A percentile compares a stretch with the other conserved stretches of the same genome.
phyloP scores from a whole-genome alignment of 2,888 invertebrate genomes.

The Heliconius erato region DNA sequence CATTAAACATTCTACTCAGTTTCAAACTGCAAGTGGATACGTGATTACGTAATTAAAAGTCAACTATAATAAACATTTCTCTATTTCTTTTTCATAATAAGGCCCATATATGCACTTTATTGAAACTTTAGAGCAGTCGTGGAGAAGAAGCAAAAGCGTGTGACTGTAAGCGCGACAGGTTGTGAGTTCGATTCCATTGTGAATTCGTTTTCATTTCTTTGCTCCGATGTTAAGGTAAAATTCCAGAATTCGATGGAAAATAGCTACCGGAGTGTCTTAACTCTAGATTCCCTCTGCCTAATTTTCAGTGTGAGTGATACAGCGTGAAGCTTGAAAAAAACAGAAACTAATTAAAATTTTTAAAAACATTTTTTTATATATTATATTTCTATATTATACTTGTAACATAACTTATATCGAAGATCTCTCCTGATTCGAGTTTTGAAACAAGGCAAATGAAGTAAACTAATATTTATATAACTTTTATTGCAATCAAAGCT shows the following conservation, averaged over 20 bases:
- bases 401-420: background rate
- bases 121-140: background rate
- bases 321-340: background rate
- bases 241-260: background rate
- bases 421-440: background rate
- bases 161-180: background rate
- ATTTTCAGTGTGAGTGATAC: background rate
- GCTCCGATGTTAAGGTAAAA: no score
- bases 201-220: background rate
- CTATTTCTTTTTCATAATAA: background rate
- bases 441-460: background rate
- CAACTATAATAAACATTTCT: background rate
- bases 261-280: background rate
- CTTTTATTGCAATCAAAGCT: constrained; percentile 8
- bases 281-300: background rate
- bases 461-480: background rate
- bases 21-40: constrained; percentile 36
- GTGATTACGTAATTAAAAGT: constrained; percentile 35
- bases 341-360: background rate
- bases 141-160: background rate
- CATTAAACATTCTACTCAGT: constrained; percentile 27
- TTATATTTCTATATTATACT: background rate
- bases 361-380: no score
- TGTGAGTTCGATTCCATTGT: background rate
- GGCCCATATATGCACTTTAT: background rate